phyloP scores from a whole-genome alignment of 2,888 invertebrate genomes.

The Watsonalla binaria region DNA sequence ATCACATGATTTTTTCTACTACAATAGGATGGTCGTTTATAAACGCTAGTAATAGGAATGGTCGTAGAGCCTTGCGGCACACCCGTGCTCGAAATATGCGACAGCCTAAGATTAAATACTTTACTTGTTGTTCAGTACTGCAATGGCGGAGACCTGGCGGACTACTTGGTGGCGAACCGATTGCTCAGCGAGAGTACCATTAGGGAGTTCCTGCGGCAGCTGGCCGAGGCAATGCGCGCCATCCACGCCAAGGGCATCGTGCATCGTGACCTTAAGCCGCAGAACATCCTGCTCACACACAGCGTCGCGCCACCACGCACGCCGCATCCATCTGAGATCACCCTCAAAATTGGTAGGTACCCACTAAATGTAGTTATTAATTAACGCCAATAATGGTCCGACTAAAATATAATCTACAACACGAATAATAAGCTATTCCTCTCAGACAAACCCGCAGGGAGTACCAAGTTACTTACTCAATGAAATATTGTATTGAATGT shows the following conservation, averaged over 20 bases:
- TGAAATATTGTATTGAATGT: too few species aligned
- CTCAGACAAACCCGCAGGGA: too few species aligned
- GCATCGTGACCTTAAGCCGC: conserved; percentile 99
- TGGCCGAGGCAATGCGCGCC: conserved; percentile 98
- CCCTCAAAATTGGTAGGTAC: conserved; percentile 92
- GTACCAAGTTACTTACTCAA: too few species aligned
- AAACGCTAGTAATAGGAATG: too few species aligned
- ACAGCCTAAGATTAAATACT: neutral
- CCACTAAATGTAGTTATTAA: neutral
- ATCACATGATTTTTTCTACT: too few species aligned
- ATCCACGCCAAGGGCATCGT: conserved; percentile 98
- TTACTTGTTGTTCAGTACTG: conserved; percentile 85
- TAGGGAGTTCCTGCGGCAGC: conserved; percentile 94
- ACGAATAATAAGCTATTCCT: too few species aligned
- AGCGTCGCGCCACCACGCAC: conserved; percentile 79
- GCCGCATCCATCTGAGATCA: conserved; percentile 90
- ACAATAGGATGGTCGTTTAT: too few species aligned
- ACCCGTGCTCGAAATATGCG: too few species aligned
- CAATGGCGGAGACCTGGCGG: conserved; percentile 99
- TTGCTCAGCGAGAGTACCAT: conserved; percentile 99
- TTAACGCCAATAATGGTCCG: neutral
- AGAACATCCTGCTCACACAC: conserved; percentile 98
- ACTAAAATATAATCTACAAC: neutral
- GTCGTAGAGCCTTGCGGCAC: too few species aligned
- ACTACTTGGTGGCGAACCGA: conserved; percentile 95